Evolutionary conservation across 1,140 invertebrate species (phyloP), one percentile per base, ranked within the genome.

Genomic region (Ruditapes philippinarum): DNA sequence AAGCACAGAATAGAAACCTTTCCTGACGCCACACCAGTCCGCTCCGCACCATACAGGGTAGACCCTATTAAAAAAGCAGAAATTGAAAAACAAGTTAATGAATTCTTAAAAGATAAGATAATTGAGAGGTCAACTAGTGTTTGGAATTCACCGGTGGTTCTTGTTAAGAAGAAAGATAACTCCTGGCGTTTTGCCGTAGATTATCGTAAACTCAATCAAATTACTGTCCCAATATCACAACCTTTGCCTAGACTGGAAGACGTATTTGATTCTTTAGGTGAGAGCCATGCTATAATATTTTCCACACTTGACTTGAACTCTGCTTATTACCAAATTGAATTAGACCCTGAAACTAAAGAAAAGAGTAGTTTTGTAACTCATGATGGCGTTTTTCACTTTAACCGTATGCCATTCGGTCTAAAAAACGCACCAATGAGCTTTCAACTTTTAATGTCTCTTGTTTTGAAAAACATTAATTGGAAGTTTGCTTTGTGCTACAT

Each of bases 291-390:
- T 0, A 42, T 85, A 31, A 79, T 89, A 0, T 92, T 90, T 49
- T 81, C 40, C 7, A 65, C 70, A 28, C 28, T 92, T 22, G 93
- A 93, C 84, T 82, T 92, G 31, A 25, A 65, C 22, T 78, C 42
- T 22, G 92, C 0, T 36, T 91, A 80, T 28, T 91, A 76, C 74
- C 90, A 92, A 70, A 83, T 91, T 22, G 62, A n/a, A n/a, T 31
- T 91, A 31, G 83, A 88, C 68, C 79, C 73, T 19, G 68, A 85
- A 51, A 88, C 91, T 1, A 83, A 76, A 73, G 57, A 91, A 40
- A 91, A 91, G 45, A 25, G 87, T 45, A 82, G 86, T 0, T 92
- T 92, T 38, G 88, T 91, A 19, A 89, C 87, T 4, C 91, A 79
- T 45, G 74, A 92, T 19, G 91, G 90, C 0, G 49, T 88, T 0